These are phyloP conservation scores for Cephonodes hylas DNA, from an alignment of 2,888 invertebrate species.

Conservation along the genomic window DNA sequence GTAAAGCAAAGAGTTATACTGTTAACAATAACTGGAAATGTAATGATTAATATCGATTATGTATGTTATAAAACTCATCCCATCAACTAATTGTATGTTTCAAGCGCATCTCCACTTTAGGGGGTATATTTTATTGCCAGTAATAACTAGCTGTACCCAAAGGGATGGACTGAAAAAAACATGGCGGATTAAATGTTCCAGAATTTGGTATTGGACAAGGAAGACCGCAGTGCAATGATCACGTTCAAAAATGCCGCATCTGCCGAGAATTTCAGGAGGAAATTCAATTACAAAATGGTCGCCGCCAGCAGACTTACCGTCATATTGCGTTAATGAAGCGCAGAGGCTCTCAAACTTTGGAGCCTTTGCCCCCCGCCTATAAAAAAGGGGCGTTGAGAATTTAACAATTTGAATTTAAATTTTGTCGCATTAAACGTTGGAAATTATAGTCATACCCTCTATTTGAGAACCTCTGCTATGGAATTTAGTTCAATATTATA, in stretches of 20 bases:
- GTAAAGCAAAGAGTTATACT: no score
- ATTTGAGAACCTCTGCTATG: neutral
- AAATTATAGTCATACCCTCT: neutral
- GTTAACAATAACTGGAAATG: neutral
- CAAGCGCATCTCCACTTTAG: neutral
- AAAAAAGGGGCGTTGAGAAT: neutral
- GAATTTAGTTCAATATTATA: neutral
- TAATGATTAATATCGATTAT: neutral
- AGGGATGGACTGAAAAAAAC: constrained; percentile 10
- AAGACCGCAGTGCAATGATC: constrained; percentile 65
- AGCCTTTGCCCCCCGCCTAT: neutral
- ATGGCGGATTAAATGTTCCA: constrained; percentile 56
- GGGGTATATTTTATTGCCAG: neutral
- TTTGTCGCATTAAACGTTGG: no score
- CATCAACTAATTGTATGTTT: neutral
- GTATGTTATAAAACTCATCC: neutral
- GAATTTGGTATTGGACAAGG: constrained; percentile 69
- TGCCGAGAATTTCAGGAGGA: constrained; percentile 67
- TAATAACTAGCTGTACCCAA: neutral
- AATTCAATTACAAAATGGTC: constrained; percentile 76
- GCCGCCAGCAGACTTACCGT: constrained; percentile 71
- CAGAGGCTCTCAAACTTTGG: neutral
- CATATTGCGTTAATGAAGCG: constrained; percentile 32
- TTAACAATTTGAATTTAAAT: neutral
- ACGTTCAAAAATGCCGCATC: constrained; percentile 61